Evolutionary conservation across 2,797 vertebrate genomes (phyloP).

Genomic region (Alfaro cultratus): DNA sequence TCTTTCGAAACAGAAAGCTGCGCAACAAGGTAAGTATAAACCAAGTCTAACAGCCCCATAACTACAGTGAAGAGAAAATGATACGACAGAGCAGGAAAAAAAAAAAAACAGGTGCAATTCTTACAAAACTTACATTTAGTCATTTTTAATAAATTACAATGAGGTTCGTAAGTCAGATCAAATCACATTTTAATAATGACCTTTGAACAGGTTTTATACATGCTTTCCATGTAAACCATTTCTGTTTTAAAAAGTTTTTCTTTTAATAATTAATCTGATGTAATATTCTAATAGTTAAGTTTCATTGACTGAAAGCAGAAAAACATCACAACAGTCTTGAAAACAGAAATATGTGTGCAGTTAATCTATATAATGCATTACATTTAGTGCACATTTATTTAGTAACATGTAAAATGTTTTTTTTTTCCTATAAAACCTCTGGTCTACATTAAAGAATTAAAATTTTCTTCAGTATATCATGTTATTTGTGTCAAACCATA

Average conservation of each 20-base stretch:
- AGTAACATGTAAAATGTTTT: too few species aligned
- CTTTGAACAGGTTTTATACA: background rate
- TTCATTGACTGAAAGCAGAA: background rate
- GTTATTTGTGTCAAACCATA: background rate
- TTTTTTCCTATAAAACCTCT: background rate
- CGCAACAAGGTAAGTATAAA: background rate
- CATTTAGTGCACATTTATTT: background rate
- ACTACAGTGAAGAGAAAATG: background rate
- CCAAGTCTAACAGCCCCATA: background rate
- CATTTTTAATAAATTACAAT: background rate
- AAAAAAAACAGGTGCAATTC: background rate
- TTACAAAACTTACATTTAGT: background rate
- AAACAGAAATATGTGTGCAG: background rate
- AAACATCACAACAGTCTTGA: background rate
- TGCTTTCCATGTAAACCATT: background rate
- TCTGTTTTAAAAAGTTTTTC: background rate
- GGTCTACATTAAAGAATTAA: background rate
- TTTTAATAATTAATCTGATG: background rate
- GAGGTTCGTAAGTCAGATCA: background rate
- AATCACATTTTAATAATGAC: background rate
- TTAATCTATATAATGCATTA: background rate
- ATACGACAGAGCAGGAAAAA: background rate
- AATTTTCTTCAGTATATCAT: background rate
- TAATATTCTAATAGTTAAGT: background rate
- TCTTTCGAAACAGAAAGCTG: constrained; percentile 9